Base-by-base conservation (phyloP, 92 coral and sea anemone species). In the Phenganax subtilis region DNA sequence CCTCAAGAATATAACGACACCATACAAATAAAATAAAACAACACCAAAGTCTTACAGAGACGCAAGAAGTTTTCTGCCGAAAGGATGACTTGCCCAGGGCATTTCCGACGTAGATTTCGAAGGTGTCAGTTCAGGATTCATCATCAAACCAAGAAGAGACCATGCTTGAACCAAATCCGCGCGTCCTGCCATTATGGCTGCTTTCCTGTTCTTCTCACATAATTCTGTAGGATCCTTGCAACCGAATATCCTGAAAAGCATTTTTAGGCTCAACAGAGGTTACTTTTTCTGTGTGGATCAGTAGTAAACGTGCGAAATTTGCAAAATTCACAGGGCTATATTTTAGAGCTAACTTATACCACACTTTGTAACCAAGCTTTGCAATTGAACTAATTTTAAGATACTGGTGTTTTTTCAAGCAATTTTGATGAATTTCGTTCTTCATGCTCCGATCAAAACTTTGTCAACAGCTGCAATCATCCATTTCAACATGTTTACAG, bases 41-140 rank as follows among this genome's bases (percentile, higher is more conserved):
- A 27, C 25, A 29, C n/a, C n/a, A 62, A 4, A 8, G 56, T 87
- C 99, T 92, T 87, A 96, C 99, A 96, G 84, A 14, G 97, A 96
- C 69, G 75, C 78, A 44, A 96, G 70, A 81, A 96, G 85, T 55
- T 90, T 85, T 72, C 91, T 75, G 25, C 99, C 99, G 84, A 96
- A 96, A 5, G 99, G 97, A 84, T 96, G 99, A 62, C 86, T 87
- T 54, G 99, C 99, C 99, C 99, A 96, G 55, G 99, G 99, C 37
- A 97, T 60, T 64, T 90, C 91, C 15, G 92, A 96, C 85, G 91
- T 83, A 58, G 87, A 84, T 60, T 89, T 88, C 29, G 87, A 70
- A 9, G 90, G 85, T 53, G 97, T 89, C 14, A 96, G 85, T 52
- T 89, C 90, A 74, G 77, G 81, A 75, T 96, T 93, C 81, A 96